Evolutionary conservation across 2,113 vertebrate genomes (phyloP).

Genomic region (Ascaphus truei): DNA sequence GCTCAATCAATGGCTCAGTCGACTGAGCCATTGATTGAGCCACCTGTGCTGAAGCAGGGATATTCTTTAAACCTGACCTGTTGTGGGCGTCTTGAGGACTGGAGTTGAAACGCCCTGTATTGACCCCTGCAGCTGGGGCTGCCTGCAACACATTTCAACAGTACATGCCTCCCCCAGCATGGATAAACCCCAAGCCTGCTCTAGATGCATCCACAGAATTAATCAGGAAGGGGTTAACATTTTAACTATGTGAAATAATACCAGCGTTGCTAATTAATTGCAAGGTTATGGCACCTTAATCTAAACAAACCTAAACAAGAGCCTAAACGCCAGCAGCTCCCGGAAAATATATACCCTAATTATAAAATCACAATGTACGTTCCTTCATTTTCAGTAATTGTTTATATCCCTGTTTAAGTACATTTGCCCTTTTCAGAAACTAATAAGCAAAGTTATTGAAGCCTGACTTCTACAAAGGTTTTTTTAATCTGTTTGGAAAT

Average conservation of each 20-base stretch:
- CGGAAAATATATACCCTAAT: slow-evolving; percentile 45
- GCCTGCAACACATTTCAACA: no score
- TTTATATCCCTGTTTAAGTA: slow-evolving; percentile 64
- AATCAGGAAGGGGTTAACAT: neutral
- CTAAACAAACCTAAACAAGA: slow-evolving; percentile 32
- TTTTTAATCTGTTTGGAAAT: slow-evolving; percentile 66
- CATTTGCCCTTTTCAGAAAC: slow-evolving; percentile 64
- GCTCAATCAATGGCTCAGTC: no score
- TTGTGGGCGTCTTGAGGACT: no score
- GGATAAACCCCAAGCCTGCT: no score
- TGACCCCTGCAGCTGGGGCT: no score
- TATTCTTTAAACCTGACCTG: no score
- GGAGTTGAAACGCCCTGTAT: no score
- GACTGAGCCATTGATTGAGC: no score
- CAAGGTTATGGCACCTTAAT: slow-evolving; percentile 33
- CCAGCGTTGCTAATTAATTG: slow-evolving; percentile 29
- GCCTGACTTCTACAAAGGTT: slow-evolving; percentile 62
- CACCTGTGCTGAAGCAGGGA: no score
- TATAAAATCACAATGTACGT: slow-evolving; percentile 53
- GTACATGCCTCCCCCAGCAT: no score
- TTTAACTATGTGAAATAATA: slow-evolving; percentile 7
- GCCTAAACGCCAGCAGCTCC: neutral
- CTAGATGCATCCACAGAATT: no score
- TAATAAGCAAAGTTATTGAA: slow-evolving; percentile 61
- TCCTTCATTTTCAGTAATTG: slow-evolving; percentile 54